These are phyloP conservation scores for chimpanzee (Pan troglodytes) DNA, from an alignment of 2,113 vertebrate species.

Conservation along the genomic window DNA sequence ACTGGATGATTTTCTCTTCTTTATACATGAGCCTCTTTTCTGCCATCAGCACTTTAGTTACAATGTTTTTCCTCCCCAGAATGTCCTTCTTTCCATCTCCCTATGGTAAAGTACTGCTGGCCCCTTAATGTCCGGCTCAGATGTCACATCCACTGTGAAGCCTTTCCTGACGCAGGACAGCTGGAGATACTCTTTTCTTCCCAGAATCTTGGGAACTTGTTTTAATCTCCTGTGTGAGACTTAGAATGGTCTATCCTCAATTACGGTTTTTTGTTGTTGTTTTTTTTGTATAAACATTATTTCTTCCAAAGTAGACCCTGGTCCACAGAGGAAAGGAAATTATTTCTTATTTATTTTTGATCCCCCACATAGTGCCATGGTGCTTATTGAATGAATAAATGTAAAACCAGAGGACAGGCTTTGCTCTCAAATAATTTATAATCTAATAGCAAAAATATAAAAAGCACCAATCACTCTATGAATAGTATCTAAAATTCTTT, in stretches of 20 bases:
- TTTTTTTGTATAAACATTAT: neutral
- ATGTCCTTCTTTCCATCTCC: neutral
- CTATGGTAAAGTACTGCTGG: neutral
- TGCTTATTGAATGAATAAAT: neutral
- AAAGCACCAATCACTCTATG: neutral
- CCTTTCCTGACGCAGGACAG: neutral
- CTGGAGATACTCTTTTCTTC: neutral
- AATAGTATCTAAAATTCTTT: neutral
- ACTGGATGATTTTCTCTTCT: neutral
- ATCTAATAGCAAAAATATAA: neutral
- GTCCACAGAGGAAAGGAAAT: neutral
- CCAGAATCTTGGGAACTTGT: neutral
- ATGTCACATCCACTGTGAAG: neutral
- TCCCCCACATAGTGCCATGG: neutral
- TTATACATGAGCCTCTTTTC: neutral
- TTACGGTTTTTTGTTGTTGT: neutral
- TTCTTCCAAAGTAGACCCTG: neutral
- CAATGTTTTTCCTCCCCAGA: neutral
- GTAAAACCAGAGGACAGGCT: conserved; percentile 2
- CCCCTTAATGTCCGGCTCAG: neutral
- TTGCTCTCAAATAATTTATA: conserved; percentile 27
- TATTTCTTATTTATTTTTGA: conserved; percentile 27
- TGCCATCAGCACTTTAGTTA: neutral
- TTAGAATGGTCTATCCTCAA: neutral
- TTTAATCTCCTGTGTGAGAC: neutral